Evolutionary conservation across 2,888 invertebrate genomes (phyloP).

Genomic region (Caenorhabditis japonica): DNA sequence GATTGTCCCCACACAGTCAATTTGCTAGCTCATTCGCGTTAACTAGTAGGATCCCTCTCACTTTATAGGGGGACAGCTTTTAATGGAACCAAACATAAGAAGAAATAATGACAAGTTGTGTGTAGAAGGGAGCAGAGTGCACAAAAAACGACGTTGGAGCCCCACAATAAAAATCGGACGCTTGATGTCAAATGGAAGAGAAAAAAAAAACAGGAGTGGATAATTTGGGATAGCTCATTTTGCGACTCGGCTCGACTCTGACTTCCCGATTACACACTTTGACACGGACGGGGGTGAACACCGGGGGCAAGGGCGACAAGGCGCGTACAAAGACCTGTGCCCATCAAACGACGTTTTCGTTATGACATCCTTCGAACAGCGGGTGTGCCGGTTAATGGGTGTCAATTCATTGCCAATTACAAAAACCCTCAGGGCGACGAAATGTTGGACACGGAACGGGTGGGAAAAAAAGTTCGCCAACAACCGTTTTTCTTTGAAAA

Average conservation of each 20-base stretch:
- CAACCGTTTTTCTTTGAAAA: too few species aligned
- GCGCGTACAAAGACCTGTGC: conserved; percentile 43
- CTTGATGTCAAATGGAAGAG: conserved; percentile 30
- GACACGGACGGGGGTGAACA: conserved; percentile 36
- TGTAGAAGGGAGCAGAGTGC: too few species aligned
- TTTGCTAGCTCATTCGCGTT: neutral
- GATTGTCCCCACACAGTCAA: conserved; percentile 5
- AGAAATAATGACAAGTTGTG: conserved; percentile 48
- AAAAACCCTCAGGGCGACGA: conserved; percentile 38
- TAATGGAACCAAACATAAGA: too few species aligned
- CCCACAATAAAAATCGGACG: conserved; percentile 13
- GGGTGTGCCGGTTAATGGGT: conserved; percentile 54
- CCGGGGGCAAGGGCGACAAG: conserved; percentile 20
- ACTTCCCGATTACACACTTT: too few species aligned
- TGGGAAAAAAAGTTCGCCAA: conserved; percentile 28
- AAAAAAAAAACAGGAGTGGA: too few species aligned
- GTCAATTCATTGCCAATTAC: conserved; percentile 53
- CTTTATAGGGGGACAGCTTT: too few species aligned
- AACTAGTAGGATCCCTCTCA: neutral
- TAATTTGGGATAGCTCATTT: conserved; percentile 45
- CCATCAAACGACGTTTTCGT: conserved; percentile 47
- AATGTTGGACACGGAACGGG: conserved; percentile 32
- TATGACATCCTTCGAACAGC: conserved; percentile 51
- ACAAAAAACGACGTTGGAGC: too few species aligned
- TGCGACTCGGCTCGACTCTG: conserved; percentile 16